These are phyloP conservation scores for Papilio helenus DNA, from an alignment of 1,140 invertebrate species.

Conservation along the genomic window DNA sequence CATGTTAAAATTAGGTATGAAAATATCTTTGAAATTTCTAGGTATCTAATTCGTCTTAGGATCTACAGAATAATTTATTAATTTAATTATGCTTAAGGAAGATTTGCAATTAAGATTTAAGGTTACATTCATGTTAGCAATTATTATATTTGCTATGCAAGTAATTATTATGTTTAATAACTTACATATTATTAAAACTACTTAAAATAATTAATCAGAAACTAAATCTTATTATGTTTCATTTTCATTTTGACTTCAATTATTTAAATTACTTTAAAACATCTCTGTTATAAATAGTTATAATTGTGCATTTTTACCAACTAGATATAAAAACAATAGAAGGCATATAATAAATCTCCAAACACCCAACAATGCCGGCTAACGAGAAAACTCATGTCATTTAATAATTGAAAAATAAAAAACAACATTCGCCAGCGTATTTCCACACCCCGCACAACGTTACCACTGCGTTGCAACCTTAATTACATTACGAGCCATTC, in stretches of 20 bases:
- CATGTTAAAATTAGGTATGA: neutral
- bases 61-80: neutral
- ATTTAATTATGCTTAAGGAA: neutral
- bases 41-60: too few species aligned
- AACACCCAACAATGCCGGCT: neutral
- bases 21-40: too few species aligned
- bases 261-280: neutral
- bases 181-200: neutral
- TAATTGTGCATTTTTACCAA: neutral
- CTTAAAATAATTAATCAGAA: neutral
- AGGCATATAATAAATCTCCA: neutral
- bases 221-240: too few species aligned
- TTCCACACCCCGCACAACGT: constrained; percentile 26
- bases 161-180: neutral
- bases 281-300: neutral
- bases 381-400: constrained; percentile 28
- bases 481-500: constrained; percentile 51
- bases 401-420: constrained; percentile 24
- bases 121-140: neutral
- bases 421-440: neutral
- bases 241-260: too few species aligned
- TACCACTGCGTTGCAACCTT: constrained; percentile 45
- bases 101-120: neutral
- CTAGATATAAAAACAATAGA: neutral
- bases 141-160: neutral